These are phyloP conservation scores for Eurypyga helias DNA, from an alignment of 2,113 vertebrate genomes.

Conservation along the genomic window DNA sequence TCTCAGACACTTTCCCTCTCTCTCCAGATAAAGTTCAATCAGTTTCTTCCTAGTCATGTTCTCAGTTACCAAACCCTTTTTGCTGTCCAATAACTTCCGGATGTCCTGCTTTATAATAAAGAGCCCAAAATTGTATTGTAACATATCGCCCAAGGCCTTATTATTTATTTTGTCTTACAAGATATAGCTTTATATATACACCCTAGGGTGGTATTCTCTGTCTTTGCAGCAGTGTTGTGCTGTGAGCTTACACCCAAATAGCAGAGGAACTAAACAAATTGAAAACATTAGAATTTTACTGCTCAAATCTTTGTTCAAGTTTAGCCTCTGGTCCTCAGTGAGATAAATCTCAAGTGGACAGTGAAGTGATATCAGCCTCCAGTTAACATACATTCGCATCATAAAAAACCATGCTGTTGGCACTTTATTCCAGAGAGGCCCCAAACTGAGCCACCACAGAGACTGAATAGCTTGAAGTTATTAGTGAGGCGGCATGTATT, in stretches of 20 bases:
- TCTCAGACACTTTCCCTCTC: background rate
- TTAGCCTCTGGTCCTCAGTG: constrained; percentile 33
- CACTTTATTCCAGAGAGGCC: constrained; percentile 70
- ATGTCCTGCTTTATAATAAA: constrained; percentile 22
- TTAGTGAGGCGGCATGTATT: constrained; percentile 59
- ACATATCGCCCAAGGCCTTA: background rate
- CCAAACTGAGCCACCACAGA: constrained; percentile 27
- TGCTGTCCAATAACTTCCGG: background rate
- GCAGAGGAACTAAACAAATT: constrained; percentile 52
- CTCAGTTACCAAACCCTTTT: background rate
- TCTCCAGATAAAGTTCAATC: background rate
- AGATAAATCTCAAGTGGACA: constrained; percentile 60
- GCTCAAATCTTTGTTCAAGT: constrained; percentile 44
- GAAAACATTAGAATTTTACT: constrained; percentile 50
- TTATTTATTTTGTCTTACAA: constrained; percentile 59
- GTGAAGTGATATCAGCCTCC: constrained; percentile 41
- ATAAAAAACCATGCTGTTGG: constrained; percentile 55
- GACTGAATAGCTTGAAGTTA: constrained; percentile 60
- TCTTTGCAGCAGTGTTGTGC: background rate
- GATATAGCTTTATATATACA: constrained; percentile 55
- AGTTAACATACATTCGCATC: constrained; percentile 22
- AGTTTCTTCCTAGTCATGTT: background rate
- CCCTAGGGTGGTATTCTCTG: constrained; percentile 66
- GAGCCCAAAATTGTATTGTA: background rate
- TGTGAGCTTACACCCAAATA: constrained; percentile 25